Percentiles rank a stretch among this genome's conserved stretches.
Conservation (phyloP, 2,888 invertebrate genomes). For the Drosophila nigritarsus region DNA sequence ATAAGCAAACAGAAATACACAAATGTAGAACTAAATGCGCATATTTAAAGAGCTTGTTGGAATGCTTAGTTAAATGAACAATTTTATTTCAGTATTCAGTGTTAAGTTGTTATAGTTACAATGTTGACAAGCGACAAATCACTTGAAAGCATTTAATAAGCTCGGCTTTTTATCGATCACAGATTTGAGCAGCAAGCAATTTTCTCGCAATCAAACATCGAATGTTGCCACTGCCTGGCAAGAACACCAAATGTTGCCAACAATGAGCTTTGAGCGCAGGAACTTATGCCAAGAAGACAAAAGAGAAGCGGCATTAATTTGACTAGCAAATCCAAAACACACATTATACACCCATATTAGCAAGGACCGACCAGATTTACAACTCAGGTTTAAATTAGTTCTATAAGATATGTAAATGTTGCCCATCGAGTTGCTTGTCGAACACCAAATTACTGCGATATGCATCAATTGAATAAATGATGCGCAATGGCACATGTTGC, state of each 20-base stretch:
- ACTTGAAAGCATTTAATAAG: background rate
- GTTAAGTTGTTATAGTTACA: background rate
- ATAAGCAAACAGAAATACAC: conserved; percentile 24
- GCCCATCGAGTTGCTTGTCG: conserved; percentile 25
- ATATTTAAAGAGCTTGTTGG: conserved; percentile 33
- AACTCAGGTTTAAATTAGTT: background rate
- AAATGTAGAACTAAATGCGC: conserved; percentile 39
- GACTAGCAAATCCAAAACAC: background rate
- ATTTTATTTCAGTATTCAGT: background rate
- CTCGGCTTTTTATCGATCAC: background rate
- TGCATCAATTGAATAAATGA: conserved; percentile 47
- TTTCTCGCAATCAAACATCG: background rate
- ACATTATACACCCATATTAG: background rate
- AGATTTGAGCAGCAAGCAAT: background rate
- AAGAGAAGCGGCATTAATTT: background rate
- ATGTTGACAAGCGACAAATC: background rate
- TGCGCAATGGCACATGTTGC: conserved; percentile 18
- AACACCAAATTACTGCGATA: conserved; percentile 34
- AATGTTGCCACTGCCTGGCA: background rate
- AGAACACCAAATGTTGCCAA: background rate
- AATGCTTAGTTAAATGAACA: background rate
- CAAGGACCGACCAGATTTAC: background rate
- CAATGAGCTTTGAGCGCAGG: background rate
- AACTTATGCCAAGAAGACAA: background rate
- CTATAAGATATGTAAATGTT: conserved; percentile 15